Conservation (phyloP, 2,797 vertebrate genomes). For the Labeo calbasu region DNA sequence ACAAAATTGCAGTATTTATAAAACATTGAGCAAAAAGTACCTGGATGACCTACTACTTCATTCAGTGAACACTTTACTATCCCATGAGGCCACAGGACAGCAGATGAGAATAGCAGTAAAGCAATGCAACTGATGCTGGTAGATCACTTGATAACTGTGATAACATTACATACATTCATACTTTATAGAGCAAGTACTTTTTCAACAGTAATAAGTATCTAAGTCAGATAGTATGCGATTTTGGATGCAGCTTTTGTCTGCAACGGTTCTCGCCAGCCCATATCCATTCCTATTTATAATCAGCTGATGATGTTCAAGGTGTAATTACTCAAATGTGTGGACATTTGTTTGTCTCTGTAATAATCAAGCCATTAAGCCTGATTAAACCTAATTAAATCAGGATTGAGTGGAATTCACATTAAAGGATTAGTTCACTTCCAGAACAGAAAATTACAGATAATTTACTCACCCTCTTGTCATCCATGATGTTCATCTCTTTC, state of each 20-base stretch:
- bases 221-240: background rate
- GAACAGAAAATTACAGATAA: no score
- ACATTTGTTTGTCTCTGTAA: background rate
- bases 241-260: background rate
- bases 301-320: background rate
- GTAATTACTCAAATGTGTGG: background rate
- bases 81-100: no score
- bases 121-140: background rate
- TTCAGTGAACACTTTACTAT: no score
- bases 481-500: no score
- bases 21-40: no score
- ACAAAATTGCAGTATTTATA: background rate
- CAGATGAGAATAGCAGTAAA: no score
- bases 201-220: background rate
- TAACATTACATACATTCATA: background rate
- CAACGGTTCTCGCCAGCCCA: background rate
- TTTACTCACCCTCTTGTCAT: no score
- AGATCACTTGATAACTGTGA: background rate
- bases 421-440: no score
- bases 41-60: no score
- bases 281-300: background rate
- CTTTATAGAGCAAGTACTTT: background rate
- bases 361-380: background rate
- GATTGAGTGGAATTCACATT: no score
- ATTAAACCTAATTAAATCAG: background rate